Percentiles rank a stretch among this genome's conserved stretches.
Conservation (phyloP, 92 coral and sea anemone genomes). For the Diadumene lineata region DNA sequence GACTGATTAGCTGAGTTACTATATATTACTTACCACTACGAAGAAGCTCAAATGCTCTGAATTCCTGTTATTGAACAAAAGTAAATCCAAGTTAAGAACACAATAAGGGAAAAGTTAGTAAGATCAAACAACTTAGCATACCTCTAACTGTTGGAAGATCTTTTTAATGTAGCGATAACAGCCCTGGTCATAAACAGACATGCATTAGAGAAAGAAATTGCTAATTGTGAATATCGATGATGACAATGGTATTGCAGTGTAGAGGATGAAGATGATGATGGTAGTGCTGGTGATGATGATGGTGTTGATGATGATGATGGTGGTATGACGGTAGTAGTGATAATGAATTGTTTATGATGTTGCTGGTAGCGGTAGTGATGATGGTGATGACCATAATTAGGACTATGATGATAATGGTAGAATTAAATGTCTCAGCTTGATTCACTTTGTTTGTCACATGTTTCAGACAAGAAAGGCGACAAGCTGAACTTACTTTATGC, state of each 20-base stretch:
- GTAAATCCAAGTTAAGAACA: background rate
- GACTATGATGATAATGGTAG: background rate
- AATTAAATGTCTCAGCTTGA: constrained; percentile 15
- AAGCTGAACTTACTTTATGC: constrained; percentile 38
- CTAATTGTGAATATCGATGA: background rate
- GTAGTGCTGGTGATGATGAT: background rate
- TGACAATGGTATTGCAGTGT: background rate
- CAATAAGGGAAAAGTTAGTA: background rate
- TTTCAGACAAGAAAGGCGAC: constrained; percentile 40
- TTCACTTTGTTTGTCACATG: constrained; percentile 36
- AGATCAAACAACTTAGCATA: background rate
- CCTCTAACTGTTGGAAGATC: constrained; percentile 97
- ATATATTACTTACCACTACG: constrained; percentile 92
- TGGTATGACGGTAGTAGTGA: no score
- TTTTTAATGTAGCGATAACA: constrained; percentile 94
- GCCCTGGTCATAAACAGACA: constrained; percentile 51
- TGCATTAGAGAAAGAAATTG: background rate
- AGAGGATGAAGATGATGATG: background rate
- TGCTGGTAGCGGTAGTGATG: background rate
- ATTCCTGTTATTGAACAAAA: constrained; percentile 52
- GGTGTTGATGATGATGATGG: background rate
- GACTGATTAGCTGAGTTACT: background rate
- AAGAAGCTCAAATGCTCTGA: constrained; percentile 94
- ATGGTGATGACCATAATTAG: background rate
- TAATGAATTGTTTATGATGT: background rate